These are phyloP conservation scores for Melieria picta DNA, from an alignment of 2,888 invertebrate species.

Conservation along the genomic window DNA sequence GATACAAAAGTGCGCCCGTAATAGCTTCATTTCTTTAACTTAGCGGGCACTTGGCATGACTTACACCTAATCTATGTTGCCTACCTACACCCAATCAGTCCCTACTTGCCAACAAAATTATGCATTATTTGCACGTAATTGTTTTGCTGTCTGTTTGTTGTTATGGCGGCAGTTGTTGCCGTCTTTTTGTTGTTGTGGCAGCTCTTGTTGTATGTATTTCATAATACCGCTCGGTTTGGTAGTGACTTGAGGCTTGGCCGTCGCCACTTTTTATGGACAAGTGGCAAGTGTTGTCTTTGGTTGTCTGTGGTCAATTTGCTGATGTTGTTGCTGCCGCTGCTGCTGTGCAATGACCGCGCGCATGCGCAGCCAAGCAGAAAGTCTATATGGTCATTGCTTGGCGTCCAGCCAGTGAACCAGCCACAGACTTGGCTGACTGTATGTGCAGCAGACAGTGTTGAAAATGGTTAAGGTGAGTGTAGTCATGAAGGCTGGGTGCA, in stretches of 20 bases:
- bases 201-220: background rate
- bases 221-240: background rate
- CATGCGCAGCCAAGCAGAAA: conserved; percentile 23
- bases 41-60: too few species aligned
- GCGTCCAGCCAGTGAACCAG: background rate
- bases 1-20: too few species aligned
- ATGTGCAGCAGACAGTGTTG: background rate
- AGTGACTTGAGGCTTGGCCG: too few species aligned
- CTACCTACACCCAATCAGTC: too few species aligned
- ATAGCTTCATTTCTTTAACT: too few species aligned
- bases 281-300: background rate
- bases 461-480: conserved; percentile 2
- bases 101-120: background rate
- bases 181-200: background rate
- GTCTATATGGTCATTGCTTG: conserved; percentile 5
- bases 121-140: conserved; percentile 8
- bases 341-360: conserved; percentile 24
- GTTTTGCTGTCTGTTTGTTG: conserved; percentile 4
- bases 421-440: background rate
- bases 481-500: too few species aligned
- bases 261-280: background rate
- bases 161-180: conserved; percentile 11
- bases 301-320: background rate
- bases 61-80: too few species aligned
- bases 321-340: background rate